Percentiles rank a stretch among this genome's conserved stretches.
These are phyloP conservation scores for Napeogenes sylphis DNA, from an alignment of 2,888 invertebrate species.

Conservation along the genomic window DNA sequence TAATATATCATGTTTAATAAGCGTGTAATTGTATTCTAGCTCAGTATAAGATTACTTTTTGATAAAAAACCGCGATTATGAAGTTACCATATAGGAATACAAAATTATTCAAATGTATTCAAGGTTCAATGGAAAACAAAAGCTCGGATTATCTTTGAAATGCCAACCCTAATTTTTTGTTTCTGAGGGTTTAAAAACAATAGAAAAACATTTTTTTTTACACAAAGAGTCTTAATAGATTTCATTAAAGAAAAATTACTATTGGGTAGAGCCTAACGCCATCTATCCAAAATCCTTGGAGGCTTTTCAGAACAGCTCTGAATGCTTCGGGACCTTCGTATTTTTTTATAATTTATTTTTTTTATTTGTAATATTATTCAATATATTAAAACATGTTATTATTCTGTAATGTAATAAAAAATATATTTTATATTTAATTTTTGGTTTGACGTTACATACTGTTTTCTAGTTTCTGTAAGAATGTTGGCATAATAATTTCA, in stretches of 20 bases:
- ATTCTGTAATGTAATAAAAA: background rate
- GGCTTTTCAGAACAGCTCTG: slow-evolving; percentile 66
- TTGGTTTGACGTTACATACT: no score
- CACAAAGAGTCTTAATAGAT: slow-evolving; percentile 31
- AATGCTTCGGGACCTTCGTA: slow-evolving; percentile 69
- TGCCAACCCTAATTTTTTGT: background rate
- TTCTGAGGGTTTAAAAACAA: background rate
- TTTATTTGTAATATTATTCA: slow-evolving; percentile 10
- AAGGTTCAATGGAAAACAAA: slow-evolving; percentile 35
- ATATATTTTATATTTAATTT: background rate
- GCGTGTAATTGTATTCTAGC: background rate
- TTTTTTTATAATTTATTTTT: slow-evolving; percentile 36
- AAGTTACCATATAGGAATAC: slow-evolving; percentile 22
- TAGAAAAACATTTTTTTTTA: background rate
- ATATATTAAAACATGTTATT: background rate
- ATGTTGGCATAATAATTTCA: no score
- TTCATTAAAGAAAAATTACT: slow-evolving; percentile 18
- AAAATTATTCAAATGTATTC: slow-evolving; percentile 54
- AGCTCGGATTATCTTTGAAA: slow-evolving; percentile 20
- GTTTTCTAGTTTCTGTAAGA: no score
- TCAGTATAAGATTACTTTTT: background rate
- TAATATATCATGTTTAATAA: background rate
- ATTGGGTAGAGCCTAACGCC: slow-evolving; percentile 59
- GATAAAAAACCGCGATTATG: background rate
- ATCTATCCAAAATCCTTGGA: slow-evolving; percentile 74